Evolutionary conservation across 2,888 invertebrate genomes (phyloP).

Genomic region (Athetis lepigone): DNA sequence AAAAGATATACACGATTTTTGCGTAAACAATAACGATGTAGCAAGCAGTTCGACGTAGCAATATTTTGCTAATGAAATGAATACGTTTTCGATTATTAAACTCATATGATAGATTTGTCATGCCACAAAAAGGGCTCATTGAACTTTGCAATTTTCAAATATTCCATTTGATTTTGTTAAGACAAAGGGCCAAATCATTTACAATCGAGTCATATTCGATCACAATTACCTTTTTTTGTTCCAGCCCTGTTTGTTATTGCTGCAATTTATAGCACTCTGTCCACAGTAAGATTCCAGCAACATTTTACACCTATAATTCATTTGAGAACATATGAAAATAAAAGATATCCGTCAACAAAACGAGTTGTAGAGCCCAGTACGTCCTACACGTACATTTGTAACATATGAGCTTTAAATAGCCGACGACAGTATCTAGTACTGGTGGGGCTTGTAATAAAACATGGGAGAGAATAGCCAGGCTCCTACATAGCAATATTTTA

Average conservation of each 20-base stretch:
- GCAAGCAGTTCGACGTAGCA: neutral
- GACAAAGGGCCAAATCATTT: constrained; percentile 63
- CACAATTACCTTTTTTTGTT: constrained; percentile 76
- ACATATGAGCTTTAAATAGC: constrained; percentile 87
- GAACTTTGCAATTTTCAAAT: constrained; percentile 21
- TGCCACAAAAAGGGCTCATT: constrained; percentile 10
- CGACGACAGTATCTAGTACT: constrained; percentile 87
- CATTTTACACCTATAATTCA: constrained; percentile 85
- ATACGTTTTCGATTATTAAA: constrained; percentile 2
- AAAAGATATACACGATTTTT: constrained; percentile 1
- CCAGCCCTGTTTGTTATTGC: constrained; percentile 75
- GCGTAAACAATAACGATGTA: too few species aligned
- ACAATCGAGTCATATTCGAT: constrained; percentile 70
- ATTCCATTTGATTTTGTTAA: constrained; percentile 27
- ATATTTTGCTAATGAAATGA: neutral
- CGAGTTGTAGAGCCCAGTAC: constrained; percentile 72
- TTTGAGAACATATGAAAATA: constrained; percentile 81
- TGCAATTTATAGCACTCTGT: constrained; percentile 82
- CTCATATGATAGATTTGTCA: constrained; percentile 8
- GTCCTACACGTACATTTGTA: constrained; percentile 86
- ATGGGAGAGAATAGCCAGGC: constrained; percentile 87
- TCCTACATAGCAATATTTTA: constrained; percentile 89
- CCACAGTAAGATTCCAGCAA: constrained; percentile 79
- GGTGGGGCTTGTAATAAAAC: constrained; percentile 85
- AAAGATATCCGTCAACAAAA: constrained; percentile 74